Evolutionary conservation across 2,113 vertebrate genomes (phyloP).

Genomic region (Clinocottus analis): DNA sequence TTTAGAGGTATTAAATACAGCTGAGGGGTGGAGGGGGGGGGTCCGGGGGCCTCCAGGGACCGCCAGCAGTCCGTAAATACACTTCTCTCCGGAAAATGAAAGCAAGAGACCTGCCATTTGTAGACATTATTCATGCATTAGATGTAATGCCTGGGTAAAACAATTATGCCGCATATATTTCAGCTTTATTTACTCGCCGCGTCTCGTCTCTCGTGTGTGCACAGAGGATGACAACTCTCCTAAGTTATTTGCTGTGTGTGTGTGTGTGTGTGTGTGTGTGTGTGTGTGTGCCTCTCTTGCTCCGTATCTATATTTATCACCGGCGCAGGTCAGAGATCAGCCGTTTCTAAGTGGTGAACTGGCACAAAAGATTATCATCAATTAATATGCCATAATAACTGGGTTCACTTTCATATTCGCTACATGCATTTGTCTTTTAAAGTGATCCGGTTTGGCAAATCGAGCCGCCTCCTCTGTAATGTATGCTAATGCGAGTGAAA

Average conservation of each 20-base stretch:
- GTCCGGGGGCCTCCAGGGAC: slow-evolving; percentile 75
- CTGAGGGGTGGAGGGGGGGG: slow-evolving; percentile 54
- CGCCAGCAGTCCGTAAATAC: slow-evolving; percentile 70
- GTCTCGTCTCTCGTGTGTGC: slow-evolving; percentile 35
- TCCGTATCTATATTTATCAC: slow-evolving; percentile 65
- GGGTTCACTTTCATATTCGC: slow-evolving; percentile 68
- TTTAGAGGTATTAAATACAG: slow-evolving; percentile 79
- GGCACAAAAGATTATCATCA: slow-evolving; percentile 75
- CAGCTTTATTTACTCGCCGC: slow-evolving; percentile 64
- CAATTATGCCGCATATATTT: slow-evolving; percentile 68
- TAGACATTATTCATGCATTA: slow-evolving; percentile 80
- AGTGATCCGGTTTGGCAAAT: slow-evolving; percentile 76
- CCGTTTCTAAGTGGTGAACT: slow-evolving; percentile 72
- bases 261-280: slow-evolving; percentile 16
- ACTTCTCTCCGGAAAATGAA: slow-evolving; percentile 69
- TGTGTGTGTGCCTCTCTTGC: slow-evolving; percentile 15
- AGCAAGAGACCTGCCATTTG: slow-evolving; percentile 78
- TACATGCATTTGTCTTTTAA: slow-evolving; percentile 78
- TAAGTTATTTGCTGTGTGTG: slow-evolving; percentile 38
- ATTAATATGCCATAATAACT: slow-evolving; percentile 78
- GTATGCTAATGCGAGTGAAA: slow-evolving; percentile 77
- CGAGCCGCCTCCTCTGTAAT: slow-evolving; percentile 67
- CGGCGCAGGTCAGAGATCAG: slow-evolving; percentile 62
- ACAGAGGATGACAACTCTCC: slow-evolving; percentile 57
- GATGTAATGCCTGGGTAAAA: slow-evolving; percentile 65